These are phyloP conservation scores for Macrosiphum euphorbiae DNA, from an alignment of 2,888 invertebrate genomes.

Conservation along the genomic window DNA sequence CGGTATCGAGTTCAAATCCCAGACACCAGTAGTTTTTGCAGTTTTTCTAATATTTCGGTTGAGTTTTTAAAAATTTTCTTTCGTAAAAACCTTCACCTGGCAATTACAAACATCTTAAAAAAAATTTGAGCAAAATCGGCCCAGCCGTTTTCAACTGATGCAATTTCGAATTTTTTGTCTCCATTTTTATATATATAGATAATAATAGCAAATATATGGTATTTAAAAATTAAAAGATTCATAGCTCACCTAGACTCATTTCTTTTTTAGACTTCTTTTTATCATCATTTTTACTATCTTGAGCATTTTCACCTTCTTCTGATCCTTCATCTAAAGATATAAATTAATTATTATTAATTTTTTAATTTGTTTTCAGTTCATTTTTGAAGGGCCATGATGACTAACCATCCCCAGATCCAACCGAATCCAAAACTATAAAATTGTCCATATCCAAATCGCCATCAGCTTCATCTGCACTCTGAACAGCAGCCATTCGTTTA, in stretches of 20 bases:
- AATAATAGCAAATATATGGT: neutral
- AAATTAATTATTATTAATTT: neutral
- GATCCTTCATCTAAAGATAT: slow-evolving; percentile 43
- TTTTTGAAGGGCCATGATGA: neutral
- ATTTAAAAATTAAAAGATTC: neutral
- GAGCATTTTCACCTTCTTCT: slow-evolving; percentile 27
- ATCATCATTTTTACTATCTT: slow-evolving; percentile 40
- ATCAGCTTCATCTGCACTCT: slow-evolving; percentile 71
- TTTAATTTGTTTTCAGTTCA: neutral
- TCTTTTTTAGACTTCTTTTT: slow-evolving; percentile 58
- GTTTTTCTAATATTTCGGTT: too few relatives aligned
- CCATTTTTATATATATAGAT: too few relatives aligned
- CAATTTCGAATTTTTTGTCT: too few relatives aligned
- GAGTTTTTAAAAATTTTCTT: too few relatives aligned
- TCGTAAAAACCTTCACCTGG: too few relatives aligned
- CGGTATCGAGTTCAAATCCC: too few relatives aligned
- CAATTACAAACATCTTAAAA: too few relatives aligned
- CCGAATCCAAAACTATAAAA: slow-evolving; percentile 90
- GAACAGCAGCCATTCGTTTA: slow-evolving; percentile 58
- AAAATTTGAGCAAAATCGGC: too few relatives aligned
- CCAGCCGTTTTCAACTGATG: too few relatives aligned
- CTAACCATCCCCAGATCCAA: slow-evolving; percentile 82
- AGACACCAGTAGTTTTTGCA: too few relatives aligned
- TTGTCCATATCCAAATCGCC: slow-evolving; percentile 85
- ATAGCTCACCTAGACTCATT: slow-evolving; percentile 65